A percentile compares a stretch with the other conserved stretches of the same genome.
Conservation (phyloP, 1,140 invertebrate genomes). For the Drosophila carrolli region DNA sequence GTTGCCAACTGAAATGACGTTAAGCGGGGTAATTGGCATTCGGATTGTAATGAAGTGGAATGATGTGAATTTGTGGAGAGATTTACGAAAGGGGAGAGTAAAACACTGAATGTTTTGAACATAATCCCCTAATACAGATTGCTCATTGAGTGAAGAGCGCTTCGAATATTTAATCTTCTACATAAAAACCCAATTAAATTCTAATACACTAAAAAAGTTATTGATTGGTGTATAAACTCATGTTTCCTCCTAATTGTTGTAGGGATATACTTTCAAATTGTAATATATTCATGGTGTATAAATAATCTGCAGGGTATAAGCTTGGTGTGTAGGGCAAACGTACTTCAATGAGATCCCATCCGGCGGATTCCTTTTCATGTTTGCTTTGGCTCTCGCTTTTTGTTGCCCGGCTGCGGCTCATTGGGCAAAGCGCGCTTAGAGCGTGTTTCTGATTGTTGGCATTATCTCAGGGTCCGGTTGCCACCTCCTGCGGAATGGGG, state of each 20-base stretch:
- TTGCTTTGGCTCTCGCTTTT: conserved; percentile 28
- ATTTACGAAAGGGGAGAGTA: neutral
- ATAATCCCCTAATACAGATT: neutral
- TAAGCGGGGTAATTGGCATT: conserved; percentile 40
- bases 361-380: neutral
- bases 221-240: too few species aligned
- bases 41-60: conserved; percentile 21
- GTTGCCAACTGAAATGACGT: conserved; percentile 27
- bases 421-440: conserved; percentile 47
- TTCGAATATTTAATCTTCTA: neutral
- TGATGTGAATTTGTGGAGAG: neutral
- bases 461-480: conserved; percentile 26
- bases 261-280: too few species aligned
- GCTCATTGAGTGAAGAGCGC: neutral
- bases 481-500: neutral
- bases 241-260: too few species aligned
- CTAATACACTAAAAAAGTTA: too few species aligned
- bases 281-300: neutral
- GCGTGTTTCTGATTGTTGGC: conserved; percentile 49
- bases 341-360: neutral
- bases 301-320: neutral
- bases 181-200: neutral
- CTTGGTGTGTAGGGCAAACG: neutral
- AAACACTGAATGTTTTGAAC: neutral
- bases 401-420: conserved; percentile 24